Base-by-base conservation (phyloP, 2,113 vertebrate genomes). In the Setophaga coronata region DNA sequence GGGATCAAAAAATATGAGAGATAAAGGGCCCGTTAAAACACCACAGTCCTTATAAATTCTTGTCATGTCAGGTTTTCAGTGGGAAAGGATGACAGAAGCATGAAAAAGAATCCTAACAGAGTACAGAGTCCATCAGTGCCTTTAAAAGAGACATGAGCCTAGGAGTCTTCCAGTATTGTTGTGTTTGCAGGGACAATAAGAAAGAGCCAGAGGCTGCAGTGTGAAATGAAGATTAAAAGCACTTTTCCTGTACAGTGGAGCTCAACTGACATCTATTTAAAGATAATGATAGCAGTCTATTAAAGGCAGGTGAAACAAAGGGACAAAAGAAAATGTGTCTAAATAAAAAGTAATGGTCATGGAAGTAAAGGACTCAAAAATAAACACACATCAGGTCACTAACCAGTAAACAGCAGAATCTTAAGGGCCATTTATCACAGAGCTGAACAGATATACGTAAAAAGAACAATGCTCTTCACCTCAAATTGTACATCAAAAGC, bases 201-300 rank as follows among this genome's bases (percentile, higher is more conserved):
- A 83, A 89, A 56, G 74, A 61, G 74, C 43, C 65, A 73, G 69
- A 88, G 79, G 67, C 61, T 89, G 45, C 48, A 67, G 67, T 62
- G 70, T 80, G 6, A 67, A 95, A 96, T 93, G 87, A 97, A 96
- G 96, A 97, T 83, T 48, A 96, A 97, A 96, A 90, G 47, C 50
- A 58, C 91, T 89, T 95, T 60, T 81, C 72, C 56, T 92, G 53
- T 66, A 77, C 45, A 94, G 67, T 84, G 65, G 25, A 86, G 29
- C 64, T 92, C 45, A 51, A 85, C 66, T 87, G 86, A 93, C 87
- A 96, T 95, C 87, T 85, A 34, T 96, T 96, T 95, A 95, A 93
- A 83, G 82, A 56, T 90, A 87, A 95, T 95, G 85, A 66, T 31
- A 86, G 74, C 42, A 80, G 72, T 94, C 79, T 90, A 45, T 89